phyloP scores from a whole-genome alignment of 2,113 vertebrate genomes.

The Ailuropoda melanoleuca region DNA sequence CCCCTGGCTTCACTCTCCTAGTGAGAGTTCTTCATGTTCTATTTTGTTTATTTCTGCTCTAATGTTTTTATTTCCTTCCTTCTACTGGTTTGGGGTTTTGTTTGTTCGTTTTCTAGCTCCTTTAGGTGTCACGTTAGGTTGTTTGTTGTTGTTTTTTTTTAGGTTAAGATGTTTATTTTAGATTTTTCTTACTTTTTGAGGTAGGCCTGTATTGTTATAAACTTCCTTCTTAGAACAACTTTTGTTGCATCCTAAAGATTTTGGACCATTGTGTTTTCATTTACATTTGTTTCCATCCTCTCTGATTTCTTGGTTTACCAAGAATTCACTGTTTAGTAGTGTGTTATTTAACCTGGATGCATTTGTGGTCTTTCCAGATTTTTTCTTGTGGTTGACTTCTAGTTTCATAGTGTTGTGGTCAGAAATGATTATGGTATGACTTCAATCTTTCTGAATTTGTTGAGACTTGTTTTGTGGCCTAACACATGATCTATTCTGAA shows the following conservation, averaged over 20 bases:
- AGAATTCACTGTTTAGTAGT: background rate
- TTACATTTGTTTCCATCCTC: background rate
- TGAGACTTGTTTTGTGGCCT: background rate
- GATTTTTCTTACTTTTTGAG: background rate
- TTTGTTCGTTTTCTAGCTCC: background rate
- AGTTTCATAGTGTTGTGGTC: background rate
- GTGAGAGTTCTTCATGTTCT: background rate
- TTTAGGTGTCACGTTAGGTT: background rate
- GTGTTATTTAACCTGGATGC: background rate
- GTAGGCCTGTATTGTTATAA: background rate
- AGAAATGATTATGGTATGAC: background rate
- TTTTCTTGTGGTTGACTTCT: background rate
- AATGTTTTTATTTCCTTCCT: background rate
- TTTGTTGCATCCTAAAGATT: background rate
- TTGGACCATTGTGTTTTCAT: background rate
- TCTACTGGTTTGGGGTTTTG: background rate
- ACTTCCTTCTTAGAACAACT: background rate
- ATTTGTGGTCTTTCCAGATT: background rate
- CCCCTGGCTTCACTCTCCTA: background rate
- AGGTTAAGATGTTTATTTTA: background rate
- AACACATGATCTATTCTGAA: background rate
- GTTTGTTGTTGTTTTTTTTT: background rate
- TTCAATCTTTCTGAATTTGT: background rate
- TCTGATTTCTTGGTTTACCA: background rate
- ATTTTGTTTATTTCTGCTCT: background rate